Conservation (phyloP, 2,888 invertebrate genomes). For the Odontocerum albicorne region DNA sequence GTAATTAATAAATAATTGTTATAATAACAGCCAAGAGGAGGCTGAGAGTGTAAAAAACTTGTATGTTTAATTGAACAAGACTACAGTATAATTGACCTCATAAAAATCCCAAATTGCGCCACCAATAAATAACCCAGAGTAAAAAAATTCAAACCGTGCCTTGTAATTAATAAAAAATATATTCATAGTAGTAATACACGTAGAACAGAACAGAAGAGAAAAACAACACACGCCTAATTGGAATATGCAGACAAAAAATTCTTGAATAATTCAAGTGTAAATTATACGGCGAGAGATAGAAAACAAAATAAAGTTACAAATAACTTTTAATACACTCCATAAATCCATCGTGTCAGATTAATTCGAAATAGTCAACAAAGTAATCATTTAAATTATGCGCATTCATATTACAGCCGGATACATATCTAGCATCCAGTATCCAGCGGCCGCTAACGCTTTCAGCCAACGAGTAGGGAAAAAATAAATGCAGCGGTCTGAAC, state of each 20-base stretch:
- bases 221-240: not conserved
- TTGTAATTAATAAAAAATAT: not conserved
- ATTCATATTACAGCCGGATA: constrained; percentile 22
- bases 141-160: not conserved
- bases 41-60: not conserved
- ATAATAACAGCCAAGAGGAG: too few relatives aligned
- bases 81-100: not conserved
- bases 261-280: constrained; percentile 25
- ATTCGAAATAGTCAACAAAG: constrained; percentile 33
- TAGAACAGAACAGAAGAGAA: too few relatives aligned
- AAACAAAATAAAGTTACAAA: constrained; percentile 31
- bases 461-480: too few relatives aligned
- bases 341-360: constrained; percentile 31
- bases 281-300: constrained; percentile 19
- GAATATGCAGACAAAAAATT: constrained; percentile 9
- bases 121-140: not conserved
- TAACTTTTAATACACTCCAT: constrained; percentile 26
- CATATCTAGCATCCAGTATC: constrained; percentile 19
- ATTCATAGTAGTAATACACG: too few relatives aligned
- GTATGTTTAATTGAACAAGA: not conserved
- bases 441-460: constrained; percentile 12
- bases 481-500: too few relatives aligned
- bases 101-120: not conserved
- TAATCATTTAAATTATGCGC: constrained; percentile 33
- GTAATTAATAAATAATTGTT: too few relatives aligned